phyloP scores from a whole-genome alignment of 2,888 invertebrate species.

The Erebia ligea region DNA sequence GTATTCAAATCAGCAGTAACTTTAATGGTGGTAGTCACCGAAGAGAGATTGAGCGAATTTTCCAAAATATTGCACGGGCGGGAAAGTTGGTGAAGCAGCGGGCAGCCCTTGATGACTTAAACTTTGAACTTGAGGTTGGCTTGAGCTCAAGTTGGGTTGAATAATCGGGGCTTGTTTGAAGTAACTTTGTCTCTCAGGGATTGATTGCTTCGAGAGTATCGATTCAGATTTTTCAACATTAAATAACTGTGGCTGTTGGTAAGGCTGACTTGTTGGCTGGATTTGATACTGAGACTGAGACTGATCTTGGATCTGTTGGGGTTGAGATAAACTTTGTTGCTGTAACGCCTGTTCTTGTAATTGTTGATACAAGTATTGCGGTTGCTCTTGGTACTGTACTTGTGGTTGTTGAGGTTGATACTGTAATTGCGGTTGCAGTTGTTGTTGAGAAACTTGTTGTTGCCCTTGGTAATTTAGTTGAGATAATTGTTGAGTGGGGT shows the following conservation, averaged over 20 bases:
- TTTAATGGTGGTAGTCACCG: conserved; percentile 41
- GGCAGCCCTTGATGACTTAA: conserved; percentile 42
- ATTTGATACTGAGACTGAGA: conserved; percentile 41
- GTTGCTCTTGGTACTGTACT: conserved; percentile 36
- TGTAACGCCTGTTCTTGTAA: conserved; percentile 30
- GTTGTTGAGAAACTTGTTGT: conserved; percentile 32
- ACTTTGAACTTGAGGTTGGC: conserved; percentile 38
- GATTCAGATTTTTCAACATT: conserved; percentile 30
- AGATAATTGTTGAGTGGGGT: conserved; percentile 31
- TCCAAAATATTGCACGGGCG: conserved; percentile 67
- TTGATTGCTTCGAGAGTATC: conserved; percentile 10
- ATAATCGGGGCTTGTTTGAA: conserved; percentile 30
- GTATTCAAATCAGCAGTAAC: not conserved
- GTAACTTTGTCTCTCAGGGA: conserved; percentile 24
- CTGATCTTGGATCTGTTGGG: conserved; percentile 29
- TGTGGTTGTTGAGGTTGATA: conserved; percentile 30
- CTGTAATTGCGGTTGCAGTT: conserved; percentile 40
- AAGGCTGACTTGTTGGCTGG: conserved; percentile 30
- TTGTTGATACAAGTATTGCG: conserved; percentile 29
- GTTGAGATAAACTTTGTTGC: conserved; percentile 16
- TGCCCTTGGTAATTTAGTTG: conserved; percentile 37
- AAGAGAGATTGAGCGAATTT: conserved; percentile 65
- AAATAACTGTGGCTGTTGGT: conserved; percentile 37
- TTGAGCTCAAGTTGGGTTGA: conserved; percentile 22
- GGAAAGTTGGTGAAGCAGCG: conserved; percentile 52